Conservation (phyloP, 2,113 vertebrate species). For the Sylvicapra grimmia region DNA sequence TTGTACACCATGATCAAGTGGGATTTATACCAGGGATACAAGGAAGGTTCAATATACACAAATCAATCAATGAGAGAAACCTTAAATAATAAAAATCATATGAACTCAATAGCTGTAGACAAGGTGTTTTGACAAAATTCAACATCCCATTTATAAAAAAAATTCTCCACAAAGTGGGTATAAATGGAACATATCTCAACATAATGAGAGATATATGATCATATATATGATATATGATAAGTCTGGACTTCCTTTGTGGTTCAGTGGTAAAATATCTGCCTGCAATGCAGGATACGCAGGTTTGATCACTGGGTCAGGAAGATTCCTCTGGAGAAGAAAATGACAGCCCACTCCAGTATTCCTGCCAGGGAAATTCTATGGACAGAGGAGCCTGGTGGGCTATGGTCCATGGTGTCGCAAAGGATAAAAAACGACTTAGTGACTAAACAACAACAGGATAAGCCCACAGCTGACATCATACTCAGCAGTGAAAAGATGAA, state of each 20-base stretch:
- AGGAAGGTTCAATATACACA: background rate
- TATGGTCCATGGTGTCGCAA: fast-evolving
- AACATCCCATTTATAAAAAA: background rate
- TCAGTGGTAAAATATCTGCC: background rate
- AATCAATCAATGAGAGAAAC: background rate
- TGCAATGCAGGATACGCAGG: background rate
- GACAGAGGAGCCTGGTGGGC: background rate
- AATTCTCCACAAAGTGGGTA: background rate
- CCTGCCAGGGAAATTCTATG: background rate
- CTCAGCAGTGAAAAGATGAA: background rate
- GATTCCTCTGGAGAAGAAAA: background rate
- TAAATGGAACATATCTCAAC: background rate
- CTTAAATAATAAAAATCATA: background rate
- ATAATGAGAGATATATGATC: background rate
- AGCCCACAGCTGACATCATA: background rate
- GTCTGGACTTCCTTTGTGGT: background rate
- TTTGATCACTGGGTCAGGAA: background rate
- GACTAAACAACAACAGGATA: background rate
- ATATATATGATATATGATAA: background rate
- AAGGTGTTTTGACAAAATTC: background rate
- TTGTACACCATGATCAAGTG: background rate
- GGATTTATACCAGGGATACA: background rate
- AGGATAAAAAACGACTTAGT: fast-evolving
- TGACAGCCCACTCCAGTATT: background rate
- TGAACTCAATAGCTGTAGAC: background rate